Base-by-base conservation (phyloP, 2,797 vertebrate genomes). In the Clarias platycephalus region DNA sequence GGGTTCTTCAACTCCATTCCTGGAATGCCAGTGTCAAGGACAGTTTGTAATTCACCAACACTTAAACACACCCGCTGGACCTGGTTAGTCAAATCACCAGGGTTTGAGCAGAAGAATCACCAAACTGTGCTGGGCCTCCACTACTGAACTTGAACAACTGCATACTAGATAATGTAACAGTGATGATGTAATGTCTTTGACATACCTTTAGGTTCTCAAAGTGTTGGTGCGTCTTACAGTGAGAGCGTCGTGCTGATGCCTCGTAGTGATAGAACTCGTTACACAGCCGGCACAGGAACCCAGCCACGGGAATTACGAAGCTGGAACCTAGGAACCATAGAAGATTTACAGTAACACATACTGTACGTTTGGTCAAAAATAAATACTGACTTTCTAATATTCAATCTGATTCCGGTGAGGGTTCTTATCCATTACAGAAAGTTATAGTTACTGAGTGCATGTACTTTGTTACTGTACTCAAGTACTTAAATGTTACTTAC, bases 121-220 rank as follows among this genome's bases (percentile, higher is more conserved):
- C 10, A 49, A 49, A 13, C 10, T 49, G 44, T 49, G 44, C 12
- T 49, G 44, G 44, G 44, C 44, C 44, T 12, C 44, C 44, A 49
- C 5, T 0, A 49, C 10, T 49, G 44, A 12, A 49, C 44, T 49
- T 49, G 10, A 12, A 49, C 13, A 49, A 49, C 44, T 2, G 44
- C 44, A 49, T 49, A 49, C 44, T 49, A 49, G 44, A 12, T 49
- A 40, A 5, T 40, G 37, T 40, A 28, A 58, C 66, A 57, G n/a
- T 10, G 1, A n/a, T 3, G 2, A 60, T 66, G 37, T 82, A 64
- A 81, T 26, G 0, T 57, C 53, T 53, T 83, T 15, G 86, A 92
- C 93, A 91, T 90, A 98, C 98, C 97, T 99, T 97, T 88, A 99
- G 94, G 91, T 96, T 98, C 91, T 98, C 95, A 91, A 98, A 98